These are phyloP conservation scores for Neodiprion virginianus DNA, from an alignment of 1,140 invertebrate genomes.

Conservation along the genomic window DNA sequence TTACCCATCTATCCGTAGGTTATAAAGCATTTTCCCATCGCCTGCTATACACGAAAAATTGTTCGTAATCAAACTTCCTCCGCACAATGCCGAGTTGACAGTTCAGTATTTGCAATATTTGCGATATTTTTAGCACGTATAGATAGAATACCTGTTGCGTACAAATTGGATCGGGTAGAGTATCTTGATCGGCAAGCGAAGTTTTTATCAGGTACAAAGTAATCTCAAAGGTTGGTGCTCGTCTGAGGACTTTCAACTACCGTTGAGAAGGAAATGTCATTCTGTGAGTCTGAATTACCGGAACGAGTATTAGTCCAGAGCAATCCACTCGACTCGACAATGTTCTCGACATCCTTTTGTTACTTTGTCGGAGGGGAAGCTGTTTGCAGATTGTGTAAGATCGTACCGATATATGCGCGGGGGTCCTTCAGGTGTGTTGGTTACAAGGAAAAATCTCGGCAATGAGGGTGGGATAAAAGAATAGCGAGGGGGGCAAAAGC, in stretches of 20 bases:
- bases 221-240: background rate
- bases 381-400: background rate
- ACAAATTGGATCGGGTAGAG: background rate
- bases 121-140: background rate
- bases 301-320: conserved; percentile 1
- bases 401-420: background rate
- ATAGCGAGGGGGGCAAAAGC: background rate
- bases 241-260: background rate
- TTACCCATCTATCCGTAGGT: background rate
- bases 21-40: background rate
- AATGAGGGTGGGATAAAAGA: background rate
- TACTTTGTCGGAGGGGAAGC: background rate
- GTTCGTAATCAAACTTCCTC: background rate
- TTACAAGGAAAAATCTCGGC: background rate
- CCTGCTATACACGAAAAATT: background rate
- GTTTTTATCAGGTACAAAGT: too few species aligned
- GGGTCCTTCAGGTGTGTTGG: background rate
- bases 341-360: conserved; percentile 3
- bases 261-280: background rate
- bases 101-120: too few species aligned
- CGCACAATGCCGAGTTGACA: background rate
- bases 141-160: background rate
- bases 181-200: too few species aligned
- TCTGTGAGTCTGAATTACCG: background rate
- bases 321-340: conserved; percentile 7